Base-by-base conservation (phyloP, 2,797 vertebrate species). In the Enteromius trimaculatus region DNA sequence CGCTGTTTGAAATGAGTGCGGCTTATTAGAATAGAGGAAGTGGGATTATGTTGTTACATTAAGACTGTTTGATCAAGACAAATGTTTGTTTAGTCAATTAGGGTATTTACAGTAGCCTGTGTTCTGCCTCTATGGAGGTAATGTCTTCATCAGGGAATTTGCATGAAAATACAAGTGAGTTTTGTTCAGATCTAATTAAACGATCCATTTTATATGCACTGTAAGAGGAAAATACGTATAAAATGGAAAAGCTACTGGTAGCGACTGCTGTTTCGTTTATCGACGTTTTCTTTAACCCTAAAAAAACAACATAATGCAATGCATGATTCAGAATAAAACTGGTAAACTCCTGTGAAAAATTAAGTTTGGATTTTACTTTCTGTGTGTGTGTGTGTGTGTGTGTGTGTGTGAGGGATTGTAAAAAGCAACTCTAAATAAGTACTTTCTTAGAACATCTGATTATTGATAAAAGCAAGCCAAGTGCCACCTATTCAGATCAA, bases 51-150 rank as follows among this genome's bases (percentile, higher is more conserved):
- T 71, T 78, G 71, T 49, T 70, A 82, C 49, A 44, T 51, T 77
- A 60, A 68, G 55, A 62, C 47, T 75, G 60, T 81, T 74, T 87
- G 84, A 83, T 85, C 55, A 66, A 88, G 65, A 76, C 29, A 70
- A 85, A 53, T 77, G 49, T 84, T 79, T 77, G 42, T 53, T 87
- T 64, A 85, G 77, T 80, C 80, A 80, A 64, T 84, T 86, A 80
- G 79, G 39, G 72, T 78, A 82, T 86, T 83, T 81, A 83, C 47
- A 87, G 77, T 77, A 51, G 71, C 71, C n/a, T 31, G 13, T 62
- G 39, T 69, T 74, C 53, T 79, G 66, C 79, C 80, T 85, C 70
- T 79, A 55, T 82, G 51, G 77, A 79, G 68, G 83, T 44, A 51
- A 70, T 79, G 58, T 69, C 53, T 60, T 64, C 64, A 70, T 80